These are phyloP conservation scores for Aurelia sp. DNA, from an alignment of 30 jellyfish, hydroid and myxozoan species.

Conservation along the genomic window DNA sequence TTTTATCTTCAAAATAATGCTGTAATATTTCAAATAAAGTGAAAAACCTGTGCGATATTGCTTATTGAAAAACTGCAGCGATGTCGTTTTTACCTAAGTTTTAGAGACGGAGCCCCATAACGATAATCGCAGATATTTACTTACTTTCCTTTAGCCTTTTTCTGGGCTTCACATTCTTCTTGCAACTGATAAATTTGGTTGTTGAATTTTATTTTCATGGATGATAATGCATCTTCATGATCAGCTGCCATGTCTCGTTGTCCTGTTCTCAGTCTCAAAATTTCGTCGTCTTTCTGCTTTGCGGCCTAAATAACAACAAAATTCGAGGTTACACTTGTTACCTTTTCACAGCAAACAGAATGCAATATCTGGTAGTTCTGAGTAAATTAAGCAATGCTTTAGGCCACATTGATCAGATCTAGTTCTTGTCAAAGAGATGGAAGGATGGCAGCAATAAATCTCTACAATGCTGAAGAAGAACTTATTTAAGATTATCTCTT, in stretches of 20 bases:
- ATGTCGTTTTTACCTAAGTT: too few relatives aligned
- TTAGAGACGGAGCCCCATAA: not conserved
- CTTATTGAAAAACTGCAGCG: too few relatives aligned
- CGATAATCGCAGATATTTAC: not conserved
- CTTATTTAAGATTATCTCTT: too few relatives aligned
- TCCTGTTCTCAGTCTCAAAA: conserved; percentile 33
- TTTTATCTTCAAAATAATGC: too few relatives aligned
- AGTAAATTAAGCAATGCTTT: too few relatives aligned
- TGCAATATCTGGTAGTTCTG: not conserved
- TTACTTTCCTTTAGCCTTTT: conserved; percentile 51
- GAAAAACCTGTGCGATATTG: too few relatives aligned
- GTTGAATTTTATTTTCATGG: conserved; percentile 29
- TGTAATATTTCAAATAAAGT: too few relatives aligned
- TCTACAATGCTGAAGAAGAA: too few relatives aligned
- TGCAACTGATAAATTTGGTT: conserved; percentile 53
- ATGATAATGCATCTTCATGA: conserved; percentile 53
- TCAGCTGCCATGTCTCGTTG: conserved; percentile 55
- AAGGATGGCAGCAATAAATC: too few relatives aligned
- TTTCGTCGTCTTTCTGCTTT: conserved; percentile 61
- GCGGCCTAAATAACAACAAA: conserved; percentile 25
- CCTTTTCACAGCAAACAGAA: not conserved
- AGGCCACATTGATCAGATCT: too few relatives aligned
- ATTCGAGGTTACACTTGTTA: not conserved
- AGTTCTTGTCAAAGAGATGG: too few relatives aligned
- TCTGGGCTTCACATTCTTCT: conserved; percentile 61